Evolutionary conservation across 2,797 vertebrate species (phyloP).

Genomic region (Pseudochaenichthys georgianus): DNA sequence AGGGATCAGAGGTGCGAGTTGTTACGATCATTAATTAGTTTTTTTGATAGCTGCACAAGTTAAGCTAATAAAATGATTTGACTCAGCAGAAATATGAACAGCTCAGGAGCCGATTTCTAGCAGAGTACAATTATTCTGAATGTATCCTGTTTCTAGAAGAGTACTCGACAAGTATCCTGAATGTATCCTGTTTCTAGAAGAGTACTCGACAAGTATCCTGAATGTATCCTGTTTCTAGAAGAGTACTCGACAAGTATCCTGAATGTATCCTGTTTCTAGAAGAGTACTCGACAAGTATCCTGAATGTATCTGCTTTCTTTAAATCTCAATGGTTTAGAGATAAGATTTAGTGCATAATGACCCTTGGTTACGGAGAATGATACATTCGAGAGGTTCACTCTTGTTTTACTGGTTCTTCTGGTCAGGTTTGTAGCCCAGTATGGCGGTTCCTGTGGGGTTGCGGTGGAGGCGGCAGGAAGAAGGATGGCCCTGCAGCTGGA

Average conservation of each 20-base stretch:
- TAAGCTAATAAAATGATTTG: neutral
- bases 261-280: no score
- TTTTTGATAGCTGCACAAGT: neutral
- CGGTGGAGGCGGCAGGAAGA: conserved; percentile 77
- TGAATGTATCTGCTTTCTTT: neutral
- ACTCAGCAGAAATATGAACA: neutral
- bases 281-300: no score
- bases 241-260: no score
- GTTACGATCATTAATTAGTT: neutral
- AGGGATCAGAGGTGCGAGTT: neutral
- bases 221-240: no score
- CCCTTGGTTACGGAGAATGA: neutral
- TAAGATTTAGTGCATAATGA: neutral
- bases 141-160: neutral
- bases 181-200: no score
- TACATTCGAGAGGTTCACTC: neutral
- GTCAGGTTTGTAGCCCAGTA: conserved; percentile 83
- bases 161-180: no score
- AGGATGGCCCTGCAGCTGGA: conserved; percentile 77
- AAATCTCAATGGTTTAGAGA: neutral
- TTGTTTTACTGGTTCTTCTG: conserved; percentile 15
- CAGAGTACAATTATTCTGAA: neutral
- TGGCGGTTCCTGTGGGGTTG: conserved; percentile 64
- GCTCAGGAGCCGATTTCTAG: no score
- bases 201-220: no score